Percentiles rank a stretch among this genome's conserved stretches.
Evolutionary conservation across 2,888 invertebrate genomes (phyloP).

Genomic region (Scaeva pyrastri): DNA sequence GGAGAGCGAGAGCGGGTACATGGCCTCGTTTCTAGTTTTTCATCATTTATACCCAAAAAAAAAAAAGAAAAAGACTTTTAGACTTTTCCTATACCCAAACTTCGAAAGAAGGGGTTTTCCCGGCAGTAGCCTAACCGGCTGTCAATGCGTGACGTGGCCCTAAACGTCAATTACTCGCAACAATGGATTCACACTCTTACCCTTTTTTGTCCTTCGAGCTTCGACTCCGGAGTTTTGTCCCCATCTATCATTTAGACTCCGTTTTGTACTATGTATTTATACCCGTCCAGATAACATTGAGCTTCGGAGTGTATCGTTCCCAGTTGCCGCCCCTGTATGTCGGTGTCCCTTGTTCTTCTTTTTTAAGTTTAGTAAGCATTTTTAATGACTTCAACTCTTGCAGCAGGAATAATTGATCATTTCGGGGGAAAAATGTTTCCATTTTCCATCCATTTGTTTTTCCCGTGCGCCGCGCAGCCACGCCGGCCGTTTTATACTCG

Average conservation of each 20-base stretch:
- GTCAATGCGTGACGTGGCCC: constrained; percentile 63
- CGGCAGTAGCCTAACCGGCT: constrained; percentile 22
- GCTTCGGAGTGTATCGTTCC: constrained; percentile 51
- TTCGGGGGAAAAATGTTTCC: constrained; percentile 31
- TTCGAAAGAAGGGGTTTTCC: background rate
- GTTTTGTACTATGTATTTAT: constrained; percentile 48
- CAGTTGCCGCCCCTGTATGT: background rate
- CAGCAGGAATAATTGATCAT: constrained; percentile 73
- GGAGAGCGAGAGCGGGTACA: too few relatives aligned
- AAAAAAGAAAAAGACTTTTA: constrained; percentile 24
- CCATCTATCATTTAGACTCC: constrained; percentile 38
- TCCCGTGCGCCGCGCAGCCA: too few relatives aligned
- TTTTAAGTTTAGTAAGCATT: constrained; percentile 15
- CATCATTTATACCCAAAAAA: background rate
- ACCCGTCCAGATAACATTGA: constrained; percentile 64
- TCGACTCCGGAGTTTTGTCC: background rate
- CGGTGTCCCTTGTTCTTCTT: background rate
- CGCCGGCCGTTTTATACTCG: background rate
- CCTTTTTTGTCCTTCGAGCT: constrained; percentile 32
- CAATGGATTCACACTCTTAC: constrained; percentile 43
- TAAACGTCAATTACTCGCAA: constrained; percentile 63
- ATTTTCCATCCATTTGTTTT: constrained; percentile 38
- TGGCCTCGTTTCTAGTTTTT: background rate
- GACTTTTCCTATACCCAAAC: constrained; percentile 21
- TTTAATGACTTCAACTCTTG: constrained; percentile 68